Conservation (phyloP, 2,113 vertebrate genomes). For the Carollia perspicillata region DNA sequence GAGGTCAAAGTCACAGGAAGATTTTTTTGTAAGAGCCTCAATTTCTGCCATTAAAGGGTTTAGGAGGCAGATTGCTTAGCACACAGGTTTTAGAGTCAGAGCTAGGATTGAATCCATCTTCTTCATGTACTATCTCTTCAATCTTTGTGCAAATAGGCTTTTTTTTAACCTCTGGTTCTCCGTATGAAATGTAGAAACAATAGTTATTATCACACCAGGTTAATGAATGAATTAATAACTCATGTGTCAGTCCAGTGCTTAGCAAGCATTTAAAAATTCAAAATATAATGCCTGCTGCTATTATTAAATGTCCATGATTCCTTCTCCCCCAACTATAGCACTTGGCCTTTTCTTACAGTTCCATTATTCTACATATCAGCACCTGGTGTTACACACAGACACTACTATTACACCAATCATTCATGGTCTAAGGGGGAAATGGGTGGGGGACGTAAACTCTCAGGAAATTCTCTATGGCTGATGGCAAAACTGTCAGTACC, state of each 20-base stretch:
- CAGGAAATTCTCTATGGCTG: background rate
- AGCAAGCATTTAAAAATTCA: background rate
- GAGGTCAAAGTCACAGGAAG: background rate
- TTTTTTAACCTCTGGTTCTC: background rate
- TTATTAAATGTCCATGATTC: background rate
- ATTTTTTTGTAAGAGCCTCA: background rate
- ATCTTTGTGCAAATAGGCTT: background rate
- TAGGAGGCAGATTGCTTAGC: background rate
- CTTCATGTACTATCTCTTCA: background rate
- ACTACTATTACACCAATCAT: background rate
- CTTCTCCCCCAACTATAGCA: background rate
- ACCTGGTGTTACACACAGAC: too few relatives aligned
- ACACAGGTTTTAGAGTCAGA: background rate
- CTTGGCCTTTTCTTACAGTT: background rate
- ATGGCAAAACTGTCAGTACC: background rate
- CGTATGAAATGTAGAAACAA: background rate
- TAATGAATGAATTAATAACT: background rate
- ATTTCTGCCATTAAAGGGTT: background rate
- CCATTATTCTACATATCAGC: background rate
- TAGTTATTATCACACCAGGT: background rate
- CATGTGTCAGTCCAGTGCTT: background rate
- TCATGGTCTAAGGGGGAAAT: background rate
- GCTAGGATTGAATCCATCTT: background rate
- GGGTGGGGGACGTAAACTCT: background rate
- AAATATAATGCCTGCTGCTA: background rate